phyloP scores from a whole-genome alignment of 2,113 vertebrate genomes.

The Bubo bubo region DNA sequence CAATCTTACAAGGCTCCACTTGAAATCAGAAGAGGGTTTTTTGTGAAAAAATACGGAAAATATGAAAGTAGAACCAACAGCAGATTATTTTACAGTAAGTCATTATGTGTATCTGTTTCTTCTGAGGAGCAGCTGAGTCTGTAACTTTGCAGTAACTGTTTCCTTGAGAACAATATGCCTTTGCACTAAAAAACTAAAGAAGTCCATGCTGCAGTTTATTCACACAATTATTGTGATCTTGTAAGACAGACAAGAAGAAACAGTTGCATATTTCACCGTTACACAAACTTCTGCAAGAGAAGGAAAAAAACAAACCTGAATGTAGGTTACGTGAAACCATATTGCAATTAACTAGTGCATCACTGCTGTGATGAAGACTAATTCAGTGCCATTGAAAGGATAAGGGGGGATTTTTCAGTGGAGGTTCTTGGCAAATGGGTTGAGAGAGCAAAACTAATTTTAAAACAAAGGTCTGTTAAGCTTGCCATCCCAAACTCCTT shows the following conservation, averaged over 20 bases:
- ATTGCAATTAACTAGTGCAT: neutral
- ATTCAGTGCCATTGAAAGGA: neutral
- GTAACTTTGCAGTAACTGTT: neutral
- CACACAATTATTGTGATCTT: neutral
- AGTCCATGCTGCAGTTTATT: neutral
- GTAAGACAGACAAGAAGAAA: neutral
- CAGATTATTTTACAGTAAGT: neutral
- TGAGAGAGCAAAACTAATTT: neutral
- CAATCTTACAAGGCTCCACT: neutral
- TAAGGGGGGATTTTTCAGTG: neutral
- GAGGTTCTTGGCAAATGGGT: neutral
- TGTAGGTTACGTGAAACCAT: neutral
- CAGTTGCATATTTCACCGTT: neutral
- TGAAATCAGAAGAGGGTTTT: neutral
- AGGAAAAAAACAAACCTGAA: neutral
- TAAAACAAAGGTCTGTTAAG: neutral
- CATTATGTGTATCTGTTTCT: neutral
- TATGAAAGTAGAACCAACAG: neutral
- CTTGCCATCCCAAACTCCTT: neutral
- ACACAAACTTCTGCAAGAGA: neutral
- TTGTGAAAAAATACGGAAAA: neutral
- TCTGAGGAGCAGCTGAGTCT: neutral
- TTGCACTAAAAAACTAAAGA: neutral
- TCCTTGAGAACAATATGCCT: neutral
- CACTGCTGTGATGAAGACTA: neutral